Evolutionary conservation across 2,113 vertebrate species (phyloP), one percentile per base, ranked within the genome.

Genomic region (Pleuronectes platessa): DNA sequence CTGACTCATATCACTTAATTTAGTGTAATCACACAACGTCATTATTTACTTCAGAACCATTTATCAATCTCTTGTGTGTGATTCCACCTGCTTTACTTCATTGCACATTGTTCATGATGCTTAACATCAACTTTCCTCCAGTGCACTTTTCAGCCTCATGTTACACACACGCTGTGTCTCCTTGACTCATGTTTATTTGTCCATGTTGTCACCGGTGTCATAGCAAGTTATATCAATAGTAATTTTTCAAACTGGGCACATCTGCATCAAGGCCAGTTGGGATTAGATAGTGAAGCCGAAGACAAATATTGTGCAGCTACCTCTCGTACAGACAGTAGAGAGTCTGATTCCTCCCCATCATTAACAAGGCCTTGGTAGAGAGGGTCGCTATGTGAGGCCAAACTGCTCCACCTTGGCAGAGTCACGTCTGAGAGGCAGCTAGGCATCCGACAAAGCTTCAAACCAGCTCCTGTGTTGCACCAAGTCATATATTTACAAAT

Each of bases 271-370:
- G 62, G 47, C 58, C 61, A 54, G 21, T 0, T 15, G 47, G 49
- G 84, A 68, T 45, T 79, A 20, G 47, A 65, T 62, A 61, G 59
- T 53, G 45, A 77, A 21, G 42, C 3, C 9, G 26, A n/a, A 62
- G 37, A 51, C 47, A 75, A 83, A 84, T 74, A 81, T 79, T 83
- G 71, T 37, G 49, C 62, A 55, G 66, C 68, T 56, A 83, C 72
- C n/a, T 51, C 37, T 40, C 26, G 56, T 17, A 17, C 45, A 49
- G 45, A 49, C 4, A 17, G 15, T 14, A n/a, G 9, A 31, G 45
- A 21, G 20, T 15, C 18, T 64, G 55, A 71, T 40, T 53, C 37
- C 35, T 78, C 71, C 2, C 31, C n/a, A 12, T 71, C 53, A 40
- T 47, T 21, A 66, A 53, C 31, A 37, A 26, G 23, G 26, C 53